Conservation (phyloP, 2,113 vertebrate species). For the Strix aluco region DNA sequence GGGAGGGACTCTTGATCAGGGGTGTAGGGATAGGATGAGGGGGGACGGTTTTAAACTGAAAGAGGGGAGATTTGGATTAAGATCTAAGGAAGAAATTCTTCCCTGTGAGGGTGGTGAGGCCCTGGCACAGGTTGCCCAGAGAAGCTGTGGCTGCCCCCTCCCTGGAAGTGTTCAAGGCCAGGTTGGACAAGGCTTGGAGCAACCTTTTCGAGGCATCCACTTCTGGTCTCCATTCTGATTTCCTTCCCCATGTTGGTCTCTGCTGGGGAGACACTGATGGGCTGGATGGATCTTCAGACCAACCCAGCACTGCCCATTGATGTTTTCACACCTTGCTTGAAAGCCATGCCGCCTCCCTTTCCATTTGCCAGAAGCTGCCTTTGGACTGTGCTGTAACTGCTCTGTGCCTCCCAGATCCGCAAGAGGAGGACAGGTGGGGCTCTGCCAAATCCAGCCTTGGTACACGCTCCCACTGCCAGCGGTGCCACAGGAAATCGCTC, state of each 20-base stretch:
- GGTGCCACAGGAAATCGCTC: rapidly evolving
- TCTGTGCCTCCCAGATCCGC: neutral
- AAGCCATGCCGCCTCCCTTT: neutral
- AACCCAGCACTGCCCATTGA: neutral
- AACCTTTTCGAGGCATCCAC: neutral
- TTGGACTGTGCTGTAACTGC: neutral
- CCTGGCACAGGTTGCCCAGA: too few species aligned
- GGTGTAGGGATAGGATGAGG: too few species aligned
- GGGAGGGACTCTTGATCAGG: too few species aligned
- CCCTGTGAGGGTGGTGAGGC: too few species aligned
- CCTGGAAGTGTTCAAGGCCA: too few species aligned
- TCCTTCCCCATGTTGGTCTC: neutral
- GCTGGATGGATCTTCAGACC: neutral
- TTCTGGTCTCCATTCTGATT: neutral
- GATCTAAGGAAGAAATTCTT: too few species aligned
- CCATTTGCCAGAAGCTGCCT: neutral
- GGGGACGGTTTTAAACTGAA: too few species aligned
- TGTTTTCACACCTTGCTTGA: neutral
- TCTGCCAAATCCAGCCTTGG: neutral
- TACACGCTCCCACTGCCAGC: neutral
- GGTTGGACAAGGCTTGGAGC: too few species aligned
- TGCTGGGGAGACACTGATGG: neutral
- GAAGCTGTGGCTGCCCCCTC: too few species aligned
- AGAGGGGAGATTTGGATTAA: too few species aligned
- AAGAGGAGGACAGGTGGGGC: neutral